Evolutionary conservation across 2,113 vertebrate genomes (phyloP).

Genomic region (Oenanthe oenanthe): DNA sequence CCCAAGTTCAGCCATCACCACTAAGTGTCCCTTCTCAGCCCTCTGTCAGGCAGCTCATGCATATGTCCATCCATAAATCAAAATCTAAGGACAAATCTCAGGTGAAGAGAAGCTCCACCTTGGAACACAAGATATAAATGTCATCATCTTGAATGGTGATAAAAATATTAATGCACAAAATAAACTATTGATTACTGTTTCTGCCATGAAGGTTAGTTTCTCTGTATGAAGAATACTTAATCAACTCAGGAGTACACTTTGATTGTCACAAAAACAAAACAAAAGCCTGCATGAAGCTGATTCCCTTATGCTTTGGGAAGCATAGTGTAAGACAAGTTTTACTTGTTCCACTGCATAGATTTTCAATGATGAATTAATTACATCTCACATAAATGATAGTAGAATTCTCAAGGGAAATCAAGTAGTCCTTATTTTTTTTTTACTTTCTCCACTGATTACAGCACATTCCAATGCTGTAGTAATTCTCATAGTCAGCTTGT

Average conservation of each 20-base stretch:
- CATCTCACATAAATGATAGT: slow-evolving; percentile 70
- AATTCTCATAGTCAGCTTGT: neutral
- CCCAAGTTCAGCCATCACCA: neutral
- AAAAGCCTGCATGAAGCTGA: neutral
- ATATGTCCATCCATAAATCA: neutral
- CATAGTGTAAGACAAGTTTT: neutral
- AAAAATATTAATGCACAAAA: slow-evolving; percentile 8
- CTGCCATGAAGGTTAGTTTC: neutral
- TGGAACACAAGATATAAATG: neutral
- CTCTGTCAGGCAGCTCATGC: neutral
- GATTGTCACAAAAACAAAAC: neutral
- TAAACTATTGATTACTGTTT: neutral
- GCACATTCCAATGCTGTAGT: slow-evolving; percentile 43
- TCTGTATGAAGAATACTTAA: neutral
- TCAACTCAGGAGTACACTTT: neutral
- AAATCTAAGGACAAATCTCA: neutral
- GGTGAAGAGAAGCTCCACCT: neutral
- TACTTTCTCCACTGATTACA: slow-evolving; percentile 63
- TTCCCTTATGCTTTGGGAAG: neutral
- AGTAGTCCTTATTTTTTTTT: slow-evolving; percentile 54
- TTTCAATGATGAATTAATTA: slow-evolving; percentile 69
- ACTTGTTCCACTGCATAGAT: slow-evolving; percentile 26
- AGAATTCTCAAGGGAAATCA: slow-evolving; percentile 71
- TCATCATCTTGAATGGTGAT: neutral
- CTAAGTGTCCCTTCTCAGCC: neutral